phyloP scores from a whole-genome alignment of 2,888 invertebrate genomes.

The Drosophila phalerata region DNA sequence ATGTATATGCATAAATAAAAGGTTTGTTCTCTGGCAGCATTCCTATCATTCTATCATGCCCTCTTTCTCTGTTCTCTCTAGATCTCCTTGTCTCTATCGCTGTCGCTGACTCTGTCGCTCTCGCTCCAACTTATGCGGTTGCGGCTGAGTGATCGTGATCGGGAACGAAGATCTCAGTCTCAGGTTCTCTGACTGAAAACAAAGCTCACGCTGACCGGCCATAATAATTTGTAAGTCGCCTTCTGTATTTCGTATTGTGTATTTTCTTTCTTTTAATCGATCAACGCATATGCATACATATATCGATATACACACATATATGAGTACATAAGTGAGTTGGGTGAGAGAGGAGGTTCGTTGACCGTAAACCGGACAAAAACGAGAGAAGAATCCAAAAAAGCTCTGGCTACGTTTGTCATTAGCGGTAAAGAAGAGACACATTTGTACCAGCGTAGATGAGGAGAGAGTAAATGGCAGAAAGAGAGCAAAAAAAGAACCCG shows the following conservation, averaged over 20 bases:
- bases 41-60: conserved; percentile 29
- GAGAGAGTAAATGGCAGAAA: conserved; percentile 3
- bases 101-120: not conserved
- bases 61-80: conserved; percentile 1
- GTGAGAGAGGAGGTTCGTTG: conserved; percentile 65
- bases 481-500: conserved; percentile 30
- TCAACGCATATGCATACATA: conserved; percentile 67
- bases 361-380: conserved; percentile 75
- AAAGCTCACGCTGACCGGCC: conserved; percentile 44
- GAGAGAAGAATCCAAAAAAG: conserved; percentile 67
- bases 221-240: conserved; percentile 67
- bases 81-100: conserved; percentile 1
- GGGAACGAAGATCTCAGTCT: conserved; percentile 42
- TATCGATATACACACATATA: conserved; percentile 13
- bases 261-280: conserved; percentile 69
- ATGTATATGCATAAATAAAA: conserved; percentile 5
- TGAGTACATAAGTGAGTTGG: not conserved
- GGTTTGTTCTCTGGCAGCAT: conserved; percentile 43
- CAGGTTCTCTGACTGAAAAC: conserved; percentile 31
- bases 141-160: conserved; percentile 51
- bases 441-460: conserved; percentile 42
- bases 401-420: conserved; percentile 69
- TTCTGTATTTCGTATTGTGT: conserved; percentile 33
- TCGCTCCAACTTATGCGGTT: conserved; percentile 5
- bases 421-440: conserved; percentile 67